phyloP scores from a whole-genome alignment of 2,113 vertebrate genomes.

The Microtus oregoni region DNA sequence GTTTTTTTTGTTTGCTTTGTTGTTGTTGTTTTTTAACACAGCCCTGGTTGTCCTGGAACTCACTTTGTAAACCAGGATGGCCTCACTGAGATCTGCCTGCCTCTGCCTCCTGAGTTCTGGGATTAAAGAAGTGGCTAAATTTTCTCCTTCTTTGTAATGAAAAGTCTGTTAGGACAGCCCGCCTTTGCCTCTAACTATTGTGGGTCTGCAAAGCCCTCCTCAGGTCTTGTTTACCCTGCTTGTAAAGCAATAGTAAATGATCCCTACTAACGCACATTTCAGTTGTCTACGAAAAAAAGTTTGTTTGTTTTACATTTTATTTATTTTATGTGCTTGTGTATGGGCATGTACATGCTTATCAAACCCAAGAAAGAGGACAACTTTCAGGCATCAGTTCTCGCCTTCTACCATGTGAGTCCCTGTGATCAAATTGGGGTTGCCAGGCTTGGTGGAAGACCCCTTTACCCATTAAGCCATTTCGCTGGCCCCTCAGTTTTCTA shows the following conservation, averaged over 20 bases:
- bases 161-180: constrained; percentile 37
- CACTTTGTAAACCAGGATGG: background rate
- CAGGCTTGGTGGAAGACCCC: background rate
- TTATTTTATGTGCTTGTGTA: background rate
- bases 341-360: background rate
- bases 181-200: background rate
- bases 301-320: background rate
- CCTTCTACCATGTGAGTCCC: background rate
- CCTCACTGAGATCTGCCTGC: background rate
- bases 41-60: background rate
- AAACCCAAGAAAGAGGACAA: background rate
- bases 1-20: no score
- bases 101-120: background rate
- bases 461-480: no score
- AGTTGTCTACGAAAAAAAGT: background rate
- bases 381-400: background rate
- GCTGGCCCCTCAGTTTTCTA: background rate
- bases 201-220: background rate
- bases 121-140: constrained; percentile 78
- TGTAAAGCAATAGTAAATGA: background rate
- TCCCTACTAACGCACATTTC: constrained; percentile 8
- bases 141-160: constrained; percentile 67
- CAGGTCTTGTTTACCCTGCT: constrained; percentile 14
- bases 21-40: background rate
- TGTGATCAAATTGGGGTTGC: no score